Evolutionary conservation across 2,888 invertebrate genomes (phyloP), one percentile per base, ranked within the genome.

Genomic region (Leptinotarsa juncta): DNA sequence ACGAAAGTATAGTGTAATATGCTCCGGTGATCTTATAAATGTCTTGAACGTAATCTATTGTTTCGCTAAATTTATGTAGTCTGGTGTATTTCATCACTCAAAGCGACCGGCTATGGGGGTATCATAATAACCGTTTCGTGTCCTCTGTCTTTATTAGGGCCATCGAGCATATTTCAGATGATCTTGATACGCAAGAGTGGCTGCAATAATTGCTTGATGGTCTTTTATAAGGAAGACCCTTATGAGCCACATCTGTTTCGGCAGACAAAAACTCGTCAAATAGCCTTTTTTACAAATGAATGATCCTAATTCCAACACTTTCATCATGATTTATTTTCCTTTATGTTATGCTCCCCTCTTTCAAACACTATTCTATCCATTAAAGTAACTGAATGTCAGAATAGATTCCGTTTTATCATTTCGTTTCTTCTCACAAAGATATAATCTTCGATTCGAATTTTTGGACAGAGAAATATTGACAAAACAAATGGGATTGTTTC

Each of bases 1-100:
- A 62, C 62, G 62, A 62, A 62, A 73, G 73, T 73, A 65, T 73
- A 70, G 66, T 66, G 69, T 66, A 66, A 73, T 73, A 65, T 65
- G 60, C 69, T 69, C 69, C 70, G 65, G 71, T 71, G 73, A 73
- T 77, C 71, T 72, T 77, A 78, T 72, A 62, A 78, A 74, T 72
- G 76, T 76, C 78, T 70, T 69, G 69, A 78, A 57, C 65, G 67
- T 78, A 74, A 78, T 76, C 76, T 78, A 78, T 78, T 74, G 75
- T 75, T 78, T 68, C 67, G 60, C 57, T 70, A 70, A 76, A 78
- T 75, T 78, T 67, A 78, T 74, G 65, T 72, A 53, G 65, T 67
- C 74, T 76, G 71, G 73, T 73, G 69, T 74, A 67, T 71, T 72
- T 72, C 74, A 69, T 72, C 73, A 77, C 57, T 57, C 60, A 53